Conservation (phyloP, 2,888 invertebrate species). For the Stomorhina lunata region DNA sequence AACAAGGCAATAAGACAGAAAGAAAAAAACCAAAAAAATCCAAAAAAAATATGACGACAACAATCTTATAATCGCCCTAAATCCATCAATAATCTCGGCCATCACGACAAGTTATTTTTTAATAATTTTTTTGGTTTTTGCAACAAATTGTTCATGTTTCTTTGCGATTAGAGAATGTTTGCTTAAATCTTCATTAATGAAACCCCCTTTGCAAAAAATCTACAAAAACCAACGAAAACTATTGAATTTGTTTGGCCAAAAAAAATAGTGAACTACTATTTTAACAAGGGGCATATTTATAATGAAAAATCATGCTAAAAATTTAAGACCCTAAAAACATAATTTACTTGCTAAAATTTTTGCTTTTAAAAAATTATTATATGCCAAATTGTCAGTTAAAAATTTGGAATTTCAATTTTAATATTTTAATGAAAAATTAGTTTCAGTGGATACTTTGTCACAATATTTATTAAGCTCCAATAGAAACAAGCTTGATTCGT, state of each 20-base stretch:
- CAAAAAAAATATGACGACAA: constrained; percentile 71
- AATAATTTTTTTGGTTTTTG: constrained; percentile 67
- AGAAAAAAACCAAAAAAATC: neutral
- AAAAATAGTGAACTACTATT: no score
- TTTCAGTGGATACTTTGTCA: constrained; percentile 43
- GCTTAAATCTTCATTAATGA: constrained; percentile 62
- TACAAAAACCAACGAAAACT: neutral
- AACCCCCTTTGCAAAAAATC: constrained; percentile 9
- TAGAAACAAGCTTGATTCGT: no score
- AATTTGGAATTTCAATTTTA: neutral
- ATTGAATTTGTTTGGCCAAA: neutral
- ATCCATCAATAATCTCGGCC: constrained; percentile 79
- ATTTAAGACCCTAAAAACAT: constrained; percentile 62
- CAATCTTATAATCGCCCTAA: constrained; percentile 79
- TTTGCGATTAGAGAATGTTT: constrained; percentile 52
- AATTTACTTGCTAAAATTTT: constrained; percentile 52
- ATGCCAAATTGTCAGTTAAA: constrained; percentile 58
- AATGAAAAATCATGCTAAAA: constrained; percentile 51
- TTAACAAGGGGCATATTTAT: neutral
- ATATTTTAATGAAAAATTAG: constrained; percentile 3
- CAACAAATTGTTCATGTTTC: constrained; percentile 47
- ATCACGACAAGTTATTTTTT: constrained; percentile 72
- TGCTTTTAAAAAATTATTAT: constrained; percentile 49
- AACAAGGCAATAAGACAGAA: constrained; percentile 14
- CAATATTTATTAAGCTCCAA: no score